A percentile compares a stretch with the other conserved stretches of the same genome.
Conservation (phyloP, 2,888 invertebrate species). For the Cylloceria caligata region DNA sequence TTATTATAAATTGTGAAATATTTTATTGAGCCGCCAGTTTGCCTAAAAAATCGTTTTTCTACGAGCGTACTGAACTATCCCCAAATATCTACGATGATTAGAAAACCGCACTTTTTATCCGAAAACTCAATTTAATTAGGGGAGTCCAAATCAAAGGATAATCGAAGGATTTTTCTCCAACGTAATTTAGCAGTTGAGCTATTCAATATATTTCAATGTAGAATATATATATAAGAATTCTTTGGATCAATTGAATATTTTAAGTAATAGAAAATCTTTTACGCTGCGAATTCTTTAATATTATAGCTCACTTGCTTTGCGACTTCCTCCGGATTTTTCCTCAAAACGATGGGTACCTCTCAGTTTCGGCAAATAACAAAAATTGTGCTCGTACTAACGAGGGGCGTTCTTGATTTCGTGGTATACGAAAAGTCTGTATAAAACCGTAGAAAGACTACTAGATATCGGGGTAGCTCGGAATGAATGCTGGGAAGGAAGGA, state of each 20-base stretch:
- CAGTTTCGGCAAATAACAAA: constrained; percentile 43
- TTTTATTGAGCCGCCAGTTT: background rate
- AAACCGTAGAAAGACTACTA: constrained; percentile 21
- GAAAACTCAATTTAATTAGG: no score
- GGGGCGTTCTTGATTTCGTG: constrained; percentile 8
- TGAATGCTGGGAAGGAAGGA: constrained; percentile 39
- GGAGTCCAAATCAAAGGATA: no score
- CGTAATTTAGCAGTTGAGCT: no score
- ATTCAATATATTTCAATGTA: no score
- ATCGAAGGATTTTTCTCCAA: no score
- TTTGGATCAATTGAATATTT: no score
- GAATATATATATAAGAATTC: no score
- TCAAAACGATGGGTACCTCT: constrained; percentile 32
- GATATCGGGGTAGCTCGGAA: constrained; percentile 6
- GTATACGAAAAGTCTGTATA: constrained; percentile 28
- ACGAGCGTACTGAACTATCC: no score
- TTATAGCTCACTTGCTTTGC: constrained; percentile 1
- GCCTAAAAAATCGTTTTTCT: background rate
- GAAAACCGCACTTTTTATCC: no score
- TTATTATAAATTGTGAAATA: background rate
- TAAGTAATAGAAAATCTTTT: background rate
- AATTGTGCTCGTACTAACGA: constrained; percentile 41
- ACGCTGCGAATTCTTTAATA: background rate
- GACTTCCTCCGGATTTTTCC: constrained; percentile 11
- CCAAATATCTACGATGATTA: no score